A percentile compares a stretch with the other conserved stretches of the same genome.
Evolutionary conservation across 2,888 invertebrate species (phyloP).

Genomic region (Ophraella communa): DNA sequence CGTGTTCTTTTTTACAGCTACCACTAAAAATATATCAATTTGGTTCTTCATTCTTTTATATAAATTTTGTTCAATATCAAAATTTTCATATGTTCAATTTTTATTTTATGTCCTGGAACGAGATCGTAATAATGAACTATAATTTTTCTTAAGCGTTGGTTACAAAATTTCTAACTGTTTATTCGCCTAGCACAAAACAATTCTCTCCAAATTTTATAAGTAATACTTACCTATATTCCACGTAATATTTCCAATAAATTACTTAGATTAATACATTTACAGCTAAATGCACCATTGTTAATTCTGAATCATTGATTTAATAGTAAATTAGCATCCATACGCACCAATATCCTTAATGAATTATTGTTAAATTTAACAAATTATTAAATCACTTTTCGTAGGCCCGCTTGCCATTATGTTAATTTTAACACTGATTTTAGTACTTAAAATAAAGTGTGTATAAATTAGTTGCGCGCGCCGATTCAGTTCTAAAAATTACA

Average conservation of each 20-base stretch:
- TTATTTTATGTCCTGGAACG: constrained; percentile 13
- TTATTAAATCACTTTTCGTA: too few relatives aligned
- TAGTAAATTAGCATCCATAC: too few relatives aligned
- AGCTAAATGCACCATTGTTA: too few relatives aligned
- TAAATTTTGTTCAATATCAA: constrained; percentile 13
- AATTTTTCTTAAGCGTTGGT: constrained; percentile 6
- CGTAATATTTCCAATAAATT: neutral
- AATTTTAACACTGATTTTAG: too few relatives aligned
- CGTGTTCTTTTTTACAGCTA: constrained; percentile 12
- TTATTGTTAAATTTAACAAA: too few relatives aligned
- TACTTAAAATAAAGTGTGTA: too few relatives aligned
- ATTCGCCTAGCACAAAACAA: neutral
- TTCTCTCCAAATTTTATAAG: neutral
- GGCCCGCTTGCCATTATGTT: too few relatives aligned
- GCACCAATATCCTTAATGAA: too few relatives aligned
- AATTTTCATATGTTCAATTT: constrained; percentile 19
- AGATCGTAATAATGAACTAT: neutral
- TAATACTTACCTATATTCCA: neutral
- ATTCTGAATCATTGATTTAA: too few relatives aligned
- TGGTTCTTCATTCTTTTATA: constrained; percentile 22
- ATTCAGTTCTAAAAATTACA: too few relatives aligned
- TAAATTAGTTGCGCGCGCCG: too few relatives aligned
- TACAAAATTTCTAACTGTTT: constrained; percentile 9
- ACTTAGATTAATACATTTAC: too few relatives aligned
- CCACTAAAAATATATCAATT: constrained; percentile 27